phyloP scores from a whole-genome alignment of 2,797 vertebrate genomes.

The Xenopus petersii region DNA sequence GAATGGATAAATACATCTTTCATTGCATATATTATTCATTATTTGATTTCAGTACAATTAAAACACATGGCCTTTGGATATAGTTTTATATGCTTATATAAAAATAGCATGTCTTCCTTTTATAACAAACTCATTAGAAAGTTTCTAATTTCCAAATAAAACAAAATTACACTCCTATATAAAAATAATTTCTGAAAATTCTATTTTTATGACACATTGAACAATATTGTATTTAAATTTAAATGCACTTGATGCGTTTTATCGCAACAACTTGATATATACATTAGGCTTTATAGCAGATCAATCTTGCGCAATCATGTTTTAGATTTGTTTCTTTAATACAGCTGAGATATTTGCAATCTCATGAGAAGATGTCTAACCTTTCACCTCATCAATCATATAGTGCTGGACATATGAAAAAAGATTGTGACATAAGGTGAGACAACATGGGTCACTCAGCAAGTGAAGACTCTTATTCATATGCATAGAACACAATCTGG shows the following conservation, averaged over 20 bases:
- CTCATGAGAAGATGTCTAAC: constrained; percentile 68
- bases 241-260: constrained; percentile 30
- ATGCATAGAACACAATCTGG: constrained; percentile 43
- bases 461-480: constrained; percentile 44
- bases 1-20: constrained; percentile 37
- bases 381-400: constrained; percentile 81
- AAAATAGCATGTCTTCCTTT: constrained; percentile 28
- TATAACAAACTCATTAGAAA: constrained; percentile 37
- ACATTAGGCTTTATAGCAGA: constrained; percentile 40
- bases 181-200: constrained; percentile 5
- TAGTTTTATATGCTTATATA: constrained; percentile 39
- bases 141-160: constrained; percentile 35
- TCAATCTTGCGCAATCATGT: constrained; percentile 53
- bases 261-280: constrained; percentile 30
- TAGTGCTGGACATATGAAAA: constrained; percentile 76
- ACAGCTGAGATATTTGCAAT: constrained; percentile 70
- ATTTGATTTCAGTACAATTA: constrained; percentile 36
- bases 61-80: constrained; percentile 39
- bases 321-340: constrained; percentile 58
- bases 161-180: constrained; percentile 17
- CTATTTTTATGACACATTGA: constrained; percentile 41
- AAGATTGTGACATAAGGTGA: constrained; percentile 65
- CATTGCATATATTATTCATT: constrained; percentile 40
- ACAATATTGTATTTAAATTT: constrained; percentile 39
- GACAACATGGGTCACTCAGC: constrained; percentile 44